Evolutionary conservation across 2,888 invertebrate genomes (phyloP), one percentile per base, ranked within the genome.

Genomic region (Ornithoptera alexandrae): DNA sequence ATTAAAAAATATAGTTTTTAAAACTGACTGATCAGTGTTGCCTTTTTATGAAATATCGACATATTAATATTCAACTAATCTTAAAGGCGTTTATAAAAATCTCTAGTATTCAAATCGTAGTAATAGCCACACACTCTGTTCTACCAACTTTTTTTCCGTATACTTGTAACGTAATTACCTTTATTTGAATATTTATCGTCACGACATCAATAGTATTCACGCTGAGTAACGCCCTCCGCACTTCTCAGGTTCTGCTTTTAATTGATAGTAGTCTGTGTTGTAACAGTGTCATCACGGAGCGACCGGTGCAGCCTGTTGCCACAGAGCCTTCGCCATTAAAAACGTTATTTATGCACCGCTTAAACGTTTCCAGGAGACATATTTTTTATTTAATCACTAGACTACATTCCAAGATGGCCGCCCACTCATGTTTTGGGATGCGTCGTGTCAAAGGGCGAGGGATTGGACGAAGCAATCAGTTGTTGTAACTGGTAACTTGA

Each of bases 121-220:
- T 62, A 22, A 60, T 70, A 56, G 62, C 75, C 71, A 39, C 78
- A 77, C 76, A 73, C 69, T 76, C 68, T 8, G 73, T 68, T 69
- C 72, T 69, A 72, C 63, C 65, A 69, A 70, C 12, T 24, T 65
- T 68, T 68, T 71, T 68, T 68, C 72, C 74, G 72, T 71, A 74
- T 73, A 39, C 39, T 15, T 2, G 17, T 50, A 73, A 68, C 74
- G 72, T 74, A 77, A 79, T 79, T 81, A 81, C 75, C 78, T 82
- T 81, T 79, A 84, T 85, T 86, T 82, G 75, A 83, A 85, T 84
- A 79, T 77, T 77, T 83, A 84, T 84, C 81, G 71, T 74, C 75
- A 75, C 75, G 75, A 75, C 78, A 78, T 80, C 77, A 77, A 80
- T 77, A 73, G 75, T 77, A 78, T 78, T 76, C 76, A 75, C 74